Conservation (phyloP, 2,888 invertebrate species). For the Stenoptilia bipunctidactyla region DNA sequence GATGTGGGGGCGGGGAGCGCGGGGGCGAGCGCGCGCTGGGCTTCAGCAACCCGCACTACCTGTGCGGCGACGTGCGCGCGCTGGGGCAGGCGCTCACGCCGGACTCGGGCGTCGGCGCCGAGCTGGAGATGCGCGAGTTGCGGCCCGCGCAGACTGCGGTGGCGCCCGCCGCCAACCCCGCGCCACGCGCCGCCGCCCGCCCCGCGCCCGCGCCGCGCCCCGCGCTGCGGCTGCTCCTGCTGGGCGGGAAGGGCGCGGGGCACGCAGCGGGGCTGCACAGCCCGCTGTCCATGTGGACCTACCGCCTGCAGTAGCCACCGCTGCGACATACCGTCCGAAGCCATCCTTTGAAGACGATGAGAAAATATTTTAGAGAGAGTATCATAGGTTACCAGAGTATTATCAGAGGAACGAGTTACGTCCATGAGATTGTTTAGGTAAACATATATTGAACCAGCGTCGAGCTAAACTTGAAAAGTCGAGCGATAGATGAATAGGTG, state of each 20-base stretch:
- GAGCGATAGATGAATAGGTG: too few relatives aligned
- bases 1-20: conserved; percentile 81
- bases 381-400: conserved; percentile 6
- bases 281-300: conserved; percentile 84
- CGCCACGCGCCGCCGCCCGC: conserved; percentile 33
- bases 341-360: too few relatives aligned
- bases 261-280: conserved; percentile 81
- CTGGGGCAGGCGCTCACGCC: conserved; percentile 77
- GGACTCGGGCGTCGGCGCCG: conserved; percentile 72
- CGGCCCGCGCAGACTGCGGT: too few relatives aligned
- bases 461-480: too few relatives aligned
- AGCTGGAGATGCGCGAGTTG: conserved; percentile 52
- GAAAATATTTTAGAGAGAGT: too few relatives aligned
- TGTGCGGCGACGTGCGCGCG: conserved; percentile 78
- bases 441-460: too few relatives aligned
- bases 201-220: conserved; percentile 9
- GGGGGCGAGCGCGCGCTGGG: conserved; percentile 71
- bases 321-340: too few relatives aligned
- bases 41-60: conserved; percentile 83
- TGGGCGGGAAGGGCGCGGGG: conserved; percentile 85
- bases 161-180: conserved; percentile 20
- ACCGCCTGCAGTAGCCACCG: conserved; percentile 62
- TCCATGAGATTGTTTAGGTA: too few relatives aligned
- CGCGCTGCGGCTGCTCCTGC: conserved; percentile 52
- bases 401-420: too few relatives aligned